Evolutionary conservation across 2,797 vertebrate genomes (phyloP).

Genomic region (Chiloscyllium punctatum): DNA sequence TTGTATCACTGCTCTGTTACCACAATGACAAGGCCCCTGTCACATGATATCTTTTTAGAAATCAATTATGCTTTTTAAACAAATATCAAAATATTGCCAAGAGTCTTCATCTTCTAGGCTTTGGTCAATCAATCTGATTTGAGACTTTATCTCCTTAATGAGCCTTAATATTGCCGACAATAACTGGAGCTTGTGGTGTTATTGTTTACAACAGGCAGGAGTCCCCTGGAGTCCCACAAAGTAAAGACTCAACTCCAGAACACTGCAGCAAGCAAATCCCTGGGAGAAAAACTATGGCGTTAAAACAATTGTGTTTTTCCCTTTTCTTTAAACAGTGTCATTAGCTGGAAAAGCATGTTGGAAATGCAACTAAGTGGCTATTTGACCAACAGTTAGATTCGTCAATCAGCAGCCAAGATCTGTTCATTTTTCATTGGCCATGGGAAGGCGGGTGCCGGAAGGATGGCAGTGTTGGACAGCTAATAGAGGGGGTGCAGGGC

Average conservation of each 20-base stretch:
- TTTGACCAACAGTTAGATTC: background rate
- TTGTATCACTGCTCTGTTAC: background rate
- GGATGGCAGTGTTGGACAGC: background rate
- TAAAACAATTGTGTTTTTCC: background rate
- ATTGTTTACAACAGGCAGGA: background rate
- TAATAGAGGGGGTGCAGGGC: background rate
- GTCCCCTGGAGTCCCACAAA: background rate
- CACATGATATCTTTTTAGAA: background rate
- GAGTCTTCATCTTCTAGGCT: background rate
- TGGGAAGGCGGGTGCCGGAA: background rate
- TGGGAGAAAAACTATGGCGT: background rate
- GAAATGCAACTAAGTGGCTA: background rate
- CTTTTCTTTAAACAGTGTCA: background rate
- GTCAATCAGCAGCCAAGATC: background rate
- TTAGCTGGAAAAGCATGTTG: background rate
- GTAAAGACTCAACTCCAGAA: background rate
- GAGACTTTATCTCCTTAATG: background rate
- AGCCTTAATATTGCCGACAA: background rate
- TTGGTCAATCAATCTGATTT: background rate
- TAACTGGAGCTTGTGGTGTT: background rate
- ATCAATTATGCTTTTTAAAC: background rate
- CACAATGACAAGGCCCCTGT: background rate
- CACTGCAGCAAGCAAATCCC: background rate
- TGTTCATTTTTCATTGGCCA: background rate
- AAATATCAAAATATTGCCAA: background rate